phyloP scores from a whole-genome alignment of 2,888 invertebrate genomes.

The Allygus modestus region DNA sequence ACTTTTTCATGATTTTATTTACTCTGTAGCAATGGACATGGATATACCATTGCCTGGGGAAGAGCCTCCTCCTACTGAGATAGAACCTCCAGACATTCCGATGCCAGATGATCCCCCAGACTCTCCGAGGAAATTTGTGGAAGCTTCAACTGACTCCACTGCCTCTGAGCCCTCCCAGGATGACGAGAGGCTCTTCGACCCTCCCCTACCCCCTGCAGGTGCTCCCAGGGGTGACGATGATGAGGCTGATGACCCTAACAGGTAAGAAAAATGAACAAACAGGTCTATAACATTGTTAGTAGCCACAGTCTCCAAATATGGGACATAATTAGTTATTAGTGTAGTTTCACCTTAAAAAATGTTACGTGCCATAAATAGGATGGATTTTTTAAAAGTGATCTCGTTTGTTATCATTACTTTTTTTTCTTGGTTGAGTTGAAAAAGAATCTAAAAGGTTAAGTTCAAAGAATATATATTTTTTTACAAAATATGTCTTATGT shows the following conservation, averaged over 20 bases:
- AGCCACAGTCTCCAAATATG: too few relatives aligned
- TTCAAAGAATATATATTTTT: too few relatives aligned
- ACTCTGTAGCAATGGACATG: constrained; percentile 32
- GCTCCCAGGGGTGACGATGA: background rate
- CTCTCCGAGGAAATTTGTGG: constrained; percentile 14
- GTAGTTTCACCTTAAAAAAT: too few relatives aligned
- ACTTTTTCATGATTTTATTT: background rate
- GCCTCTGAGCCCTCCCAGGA: constrained; percentile 40
- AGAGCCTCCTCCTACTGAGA: background rate
- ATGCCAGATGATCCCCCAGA: constrained; percentile 62
- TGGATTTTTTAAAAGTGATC: too few relatives aligned
- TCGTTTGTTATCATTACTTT: too few relatives aligned
- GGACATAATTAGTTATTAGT: too few relatives aligned
- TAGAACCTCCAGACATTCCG: constrained; percentile 63
- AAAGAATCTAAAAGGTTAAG: too few relatives aligned
- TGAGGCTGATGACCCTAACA: constrained; percentile 34
- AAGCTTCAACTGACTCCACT: background rate
- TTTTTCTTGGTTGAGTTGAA: too few relatives aligned
- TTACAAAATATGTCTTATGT: too few relatives aligned
- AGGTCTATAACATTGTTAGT: too few relatives aligned
- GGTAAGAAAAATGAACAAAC: too few relatives aligned
- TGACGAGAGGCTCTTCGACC: background rate
- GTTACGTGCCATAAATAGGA: too few relatives aligned
- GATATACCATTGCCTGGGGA: constrained; percentile 59
- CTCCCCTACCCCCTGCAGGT: constrained; percentile 41